Percentiles rank a stretch among this genome's conserved stretches.
phyloP scores from a whole-genome alignment of 1,140 invertebrate genomes.

The Drosophila nikananu region DNA sequence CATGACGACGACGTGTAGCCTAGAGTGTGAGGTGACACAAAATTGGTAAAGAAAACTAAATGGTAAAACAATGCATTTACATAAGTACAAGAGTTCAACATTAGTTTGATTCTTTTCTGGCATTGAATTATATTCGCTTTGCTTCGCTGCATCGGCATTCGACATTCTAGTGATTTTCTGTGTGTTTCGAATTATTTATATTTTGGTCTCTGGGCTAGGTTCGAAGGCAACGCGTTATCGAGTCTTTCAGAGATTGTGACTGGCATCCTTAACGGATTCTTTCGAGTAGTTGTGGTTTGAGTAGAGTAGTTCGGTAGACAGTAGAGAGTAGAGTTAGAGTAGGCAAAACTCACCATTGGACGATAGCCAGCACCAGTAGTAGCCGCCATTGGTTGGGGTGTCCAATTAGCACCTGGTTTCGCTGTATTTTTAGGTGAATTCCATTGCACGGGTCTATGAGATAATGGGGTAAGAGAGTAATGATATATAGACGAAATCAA shows the following conservation, averaged over 20 bases:
- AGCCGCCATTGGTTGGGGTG: constrained; percentile 93
- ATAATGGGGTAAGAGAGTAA: constrained; percentile 83
- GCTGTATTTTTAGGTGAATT: constrained; percentile 94
- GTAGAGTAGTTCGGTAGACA: constrained; percentile 67
- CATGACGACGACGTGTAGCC: constrained; percentile 25
- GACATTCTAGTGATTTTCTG: constrained; percentile 22
- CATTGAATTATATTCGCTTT: constrained; percentile 25
- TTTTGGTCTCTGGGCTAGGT: constrained; percentile 23
- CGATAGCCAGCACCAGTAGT: constrained; percentile 93
- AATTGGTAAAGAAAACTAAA: constrained; percentile 36
- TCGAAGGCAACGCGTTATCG: constrained; percentile 41
- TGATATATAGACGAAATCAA: constrained; percentile 81
- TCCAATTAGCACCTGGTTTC: constrained; percentile 91
- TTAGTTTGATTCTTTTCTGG: constrained; percentile 28
- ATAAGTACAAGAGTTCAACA: constrained; percentile 14
- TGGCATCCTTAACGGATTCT: constrained; percentile 39
- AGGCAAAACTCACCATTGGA: constrained; percentile 90
- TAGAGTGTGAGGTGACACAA: constrained; percentile 59
- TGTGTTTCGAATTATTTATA: constrained; percentile 39
- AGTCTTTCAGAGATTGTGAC: constrained; percentile 26
- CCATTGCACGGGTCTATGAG: constrained; percentile 91
- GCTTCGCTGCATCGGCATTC: constrained; percentile 39
- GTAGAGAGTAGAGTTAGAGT: constrained; percentile 69
- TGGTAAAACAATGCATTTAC: constrained; percentile 20
- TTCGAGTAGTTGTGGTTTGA: constrained; percentile 40